Base-by-base conservation (phyloP, 2,888 invertebrate species). In the Brachypterus glaber region DNA sequence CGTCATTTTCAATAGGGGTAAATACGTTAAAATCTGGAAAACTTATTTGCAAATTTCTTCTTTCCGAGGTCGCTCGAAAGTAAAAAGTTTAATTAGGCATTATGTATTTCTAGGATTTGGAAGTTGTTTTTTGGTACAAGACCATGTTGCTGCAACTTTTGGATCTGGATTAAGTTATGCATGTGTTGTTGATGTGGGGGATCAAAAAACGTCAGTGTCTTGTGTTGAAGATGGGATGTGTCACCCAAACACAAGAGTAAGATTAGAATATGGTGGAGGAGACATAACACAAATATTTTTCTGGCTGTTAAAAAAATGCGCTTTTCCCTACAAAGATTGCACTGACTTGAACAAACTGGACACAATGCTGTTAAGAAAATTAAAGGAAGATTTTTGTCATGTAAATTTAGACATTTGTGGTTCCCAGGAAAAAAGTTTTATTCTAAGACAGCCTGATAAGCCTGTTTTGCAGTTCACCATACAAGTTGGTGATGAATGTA, bases 211-310 rank as follows among this genome's bases (percentile, higher is more conserved):
- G 0, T 89, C 92, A 0, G 84, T 96, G 13, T 91, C 91, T 2
- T 96, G 95, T 68, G 91, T 95, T 1, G 95, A 95, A 68, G 95
- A 95, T 70, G 93, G 92, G 1, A 86, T 95, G 42, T 93, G 93
- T 15, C 89, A 90, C 55, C 78, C 84, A 48, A 82, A 83, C 46
- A 90, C 93, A 0, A 71, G 92, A 56, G 77, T 82, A 54, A 67
- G 85, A 35, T 74, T 93, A 71, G 85, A 88, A 50, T 91, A 90
- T 58, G 93, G 93, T 3, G 88, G 91, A 3, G 84, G 85, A 8
- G 95, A 96, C 66, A 82, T 95, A 1, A 88, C 91, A 0, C 87
- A 91, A 61, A 81, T 87, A 4, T 78, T 95, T 51, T 81, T 82
- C 35, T 89, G 90, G 82, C 71, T 95, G 47, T 70, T 95, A 15